Evolutionary conservation across 2,797 vertebrate genomes (phyloP).

Genomic region (Hapalemur alaotrensis): DNA sequence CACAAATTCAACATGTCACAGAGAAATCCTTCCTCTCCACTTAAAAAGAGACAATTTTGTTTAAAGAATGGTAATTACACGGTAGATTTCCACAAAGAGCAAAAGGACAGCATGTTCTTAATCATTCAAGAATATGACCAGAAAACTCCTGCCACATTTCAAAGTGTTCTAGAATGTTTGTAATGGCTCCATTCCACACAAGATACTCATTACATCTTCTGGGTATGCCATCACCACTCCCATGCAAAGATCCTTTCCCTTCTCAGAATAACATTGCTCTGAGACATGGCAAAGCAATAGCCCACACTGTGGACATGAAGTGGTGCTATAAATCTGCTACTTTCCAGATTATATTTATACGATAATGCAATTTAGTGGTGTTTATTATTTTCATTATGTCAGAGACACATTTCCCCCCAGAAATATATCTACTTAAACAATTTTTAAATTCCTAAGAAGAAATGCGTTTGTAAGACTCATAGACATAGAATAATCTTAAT

Average conservation of each 20-base stretch:
- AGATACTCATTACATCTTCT: background rate
- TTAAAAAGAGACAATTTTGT: background rate
- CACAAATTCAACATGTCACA: background rate
- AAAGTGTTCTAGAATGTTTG: background rate
- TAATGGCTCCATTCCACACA: background rate
- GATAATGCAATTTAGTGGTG: background rate
- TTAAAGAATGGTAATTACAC: background rate
- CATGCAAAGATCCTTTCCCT: background rate
- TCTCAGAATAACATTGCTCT: background rate
- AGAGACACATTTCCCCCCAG: background rate
- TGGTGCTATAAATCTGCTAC: background rate
- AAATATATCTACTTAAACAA: background rate
- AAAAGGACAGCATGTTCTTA: background rate
- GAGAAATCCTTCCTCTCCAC: background rate
- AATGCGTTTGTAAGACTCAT: background rate
- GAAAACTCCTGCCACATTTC: background rate
- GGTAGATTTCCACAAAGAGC: background rate
- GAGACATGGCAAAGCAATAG: background rate
- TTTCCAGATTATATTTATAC: background rate
- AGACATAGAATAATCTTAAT: slow-evolving; percentile 18
- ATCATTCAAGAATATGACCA: background rate
- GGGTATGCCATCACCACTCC: background rate
- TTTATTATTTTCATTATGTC: slow-evolving; percentile 24
- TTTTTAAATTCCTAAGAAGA: background rate
- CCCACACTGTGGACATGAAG: background rate